Base-by-base conservation (phyloP, 2,113 vertebrate genomes). In the Corynorhinus townsendii region DNA sequence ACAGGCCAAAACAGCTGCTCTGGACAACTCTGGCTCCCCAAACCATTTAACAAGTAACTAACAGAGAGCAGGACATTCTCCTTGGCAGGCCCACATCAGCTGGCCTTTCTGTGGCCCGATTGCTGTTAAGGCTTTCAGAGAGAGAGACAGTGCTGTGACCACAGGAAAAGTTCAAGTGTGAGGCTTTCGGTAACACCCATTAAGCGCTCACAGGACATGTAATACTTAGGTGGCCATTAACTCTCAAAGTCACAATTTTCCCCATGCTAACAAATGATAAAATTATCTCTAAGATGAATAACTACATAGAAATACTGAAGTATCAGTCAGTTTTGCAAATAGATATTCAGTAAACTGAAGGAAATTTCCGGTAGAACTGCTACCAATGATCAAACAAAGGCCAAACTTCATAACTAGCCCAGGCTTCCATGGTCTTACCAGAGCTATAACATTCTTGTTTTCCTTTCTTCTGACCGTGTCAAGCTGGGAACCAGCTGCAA, bases 401-500 rank as follows among this genome's bases (percentile, higher is more conserved):
- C 11, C 19, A 72, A 54, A 76, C 20, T 52, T 64, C 35, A 0
- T 19, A 49, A 16, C 4, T 1, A 28, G 68, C 16, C 30, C 24
- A 4, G 40, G 52, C 0, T 2, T 66, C 52, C 79, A 3, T 0
- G 30, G 6, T 7, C 98, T 98, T 94, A 99, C 99, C 99, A 99
- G 96, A 17, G 99, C 98, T 38, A 99, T 99, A 79, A 99, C 98
- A 0, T 98, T 98, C 96, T 99, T 99, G 97, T 97, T 99, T 75
- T 99, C 99, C 96, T 99, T 99, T 94, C 99, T 98, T 98, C 99
- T 99, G 87, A 99, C 98, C 0, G 98, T 99, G 95, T 99, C 99
- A 52, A 99, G 99, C 97, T 99, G 98, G 59, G 99, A 99, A 2
- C 99, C 99, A 11, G 99, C 99, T 1, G 99, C 98, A 93, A 99